Conservation (phyloP, 1,140 invertebrate genomes). For the Philotrypesis tridentata region DNA sequence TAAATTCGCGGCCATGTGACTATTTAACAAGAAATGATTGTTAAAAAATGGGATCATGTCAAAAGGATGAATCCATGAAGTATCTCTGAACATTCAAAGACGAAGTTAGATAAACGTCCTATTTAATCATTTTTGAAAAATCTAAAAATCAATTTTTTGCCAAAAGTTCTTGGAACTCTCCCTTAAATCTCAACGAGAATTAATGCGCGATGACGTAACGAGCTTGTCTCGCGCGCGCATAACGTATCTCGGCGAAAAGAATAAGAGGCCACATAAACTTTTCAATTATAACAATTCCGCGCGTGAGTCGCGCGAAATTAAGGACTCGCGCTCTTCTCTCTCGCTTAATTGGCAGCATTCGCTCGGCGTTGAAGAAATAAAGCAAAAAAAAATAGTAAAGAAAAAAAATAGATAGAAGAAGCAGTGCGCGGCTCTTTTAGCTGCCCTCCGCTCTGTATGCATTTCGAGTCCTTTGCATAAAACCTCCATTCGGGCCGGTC, state of each 20-base stretch:
- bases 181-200: too few relatives aligned
- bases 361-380: not conserved
- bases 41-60: too few relatives aligned
- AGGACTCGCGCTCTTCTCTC: not conserved
- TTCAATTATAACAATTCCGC: not conserved
- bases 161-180: too few relatives aligned
- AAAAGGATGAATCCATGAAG: too few relatives aligned
- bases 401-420: not conserved
- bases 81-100: too few relatives aligned
- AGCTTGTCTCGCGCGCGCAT: not conserved
- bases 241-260: not conserved
- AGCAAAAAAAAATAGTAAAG: too few relatives aligned
- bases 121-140: too few relatives aligned
- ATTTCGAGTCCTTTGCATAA: conserved; percentile 39
- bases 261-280: not conserved
- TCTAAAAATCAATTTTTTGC: too few relatives aligned
- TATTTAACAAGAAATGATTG: too few relatives aligned
- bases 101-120: too few relatives aligned
- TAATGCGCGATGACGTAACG: not conserved
- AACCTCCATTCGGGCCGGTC: conserved; percentile 30
- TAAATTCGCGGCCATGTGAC: too few relatives aligned
- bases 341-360: conserved; percentile 15
- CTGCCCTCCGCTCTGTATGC: not conserved
- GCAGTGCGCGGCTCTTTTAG: conserved; percentile 1
- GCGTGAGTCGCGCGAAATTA: not conserved